A percentile compares a stretch with the other conserved stretches of the same genome.
Evolutionary conservation across 2,113 vertebrate species (phyloP).

Genomic region (Forbesichthys agassizii): DNA sequence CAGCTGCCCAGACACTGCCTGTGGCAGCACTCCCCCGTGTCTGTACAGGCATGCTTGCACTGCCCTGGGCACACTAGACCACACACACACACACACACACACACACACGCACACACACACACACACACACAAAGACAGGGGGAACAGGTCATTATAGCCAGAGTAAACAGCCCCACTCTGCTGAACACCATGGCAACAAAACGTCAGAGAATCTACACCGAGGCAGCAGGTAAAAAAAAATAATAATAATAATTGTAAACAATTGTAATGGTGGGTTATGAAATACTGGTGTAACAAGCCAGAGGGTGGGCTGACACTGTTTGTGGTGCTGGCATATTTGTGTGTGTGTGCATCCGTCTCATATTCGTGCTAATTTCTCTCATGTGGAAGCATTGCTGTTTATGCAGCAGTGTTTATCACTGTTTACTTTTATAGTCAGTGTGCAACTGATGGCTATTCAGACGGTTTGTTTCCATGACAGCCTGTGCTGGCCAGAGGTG

Average conservation of each 20-base stretch:
- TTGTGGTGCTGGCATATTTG: not conserved
- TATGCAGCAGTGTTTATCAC: not conserved
- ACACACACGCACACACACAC: conserved; percentile 57
- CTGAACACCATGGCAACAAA: not conserved
- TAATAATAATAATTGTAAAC: conserved; percentile 1
- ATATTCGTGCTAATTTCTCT: not conserved
- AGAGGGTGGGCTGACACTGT: not conserved
- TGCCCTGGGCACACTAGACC: conserved; percentile 85
- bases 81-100: conserved; percentile 62
- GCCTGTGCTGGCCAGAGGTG: conserved; percentile 1
- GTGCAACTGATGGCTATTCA: not conserved
- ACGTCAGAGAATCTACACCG: conserved; percentile 6
- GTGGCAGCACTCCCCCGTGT: conserved; percentile 89
- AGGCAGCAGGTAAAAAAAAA: not conserved
- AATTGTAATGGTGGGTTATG: not conserved
- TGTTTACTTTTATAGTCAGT: not conserved
- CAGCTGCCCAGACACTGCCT: conserved; percentile 93
- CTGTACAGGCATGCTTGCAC: conserved; percentile 88
- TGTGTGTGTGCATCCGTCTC: not conserved
- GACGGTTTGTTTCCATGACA: not conserved
- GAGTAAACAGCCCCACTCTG: not conserved
- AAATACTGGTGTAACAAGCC: not conserved
- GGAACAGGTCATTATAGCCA: conserved; percentile 17
- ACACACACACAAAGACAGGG: conserved; percentile 50
- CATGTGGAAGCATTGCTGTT: conserved; percentile 4